phyloP scores from a whole-genome alignment of 2,888 invertebrate species.

The Melipona beecheii region DNA sequence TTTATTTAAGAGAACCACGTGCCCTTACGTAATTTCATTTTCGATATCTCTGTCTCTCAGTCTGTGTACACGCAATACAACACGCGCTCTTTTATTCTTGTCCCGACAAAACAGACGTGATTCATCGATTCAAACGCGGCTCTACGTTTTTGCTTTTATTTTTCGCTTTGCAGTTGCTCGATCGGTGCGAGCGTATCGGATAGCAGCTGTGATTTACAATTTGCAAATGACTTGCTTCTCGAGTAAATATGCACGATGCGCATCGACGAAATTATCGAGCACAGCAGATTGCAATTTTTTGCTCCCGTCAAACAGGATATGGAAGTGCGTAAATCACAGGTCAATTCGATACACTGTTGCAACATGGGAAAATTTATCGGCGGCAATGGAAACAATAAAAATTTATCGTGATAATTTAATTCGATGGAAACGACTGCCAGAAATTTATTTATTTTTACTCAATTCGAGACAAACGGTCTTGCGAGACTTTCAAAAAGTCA shows the following conservation, averaged over 20 bases:
- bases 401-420: too few relatives aligned
- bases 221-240: not conserved
- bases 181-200: not conserved
- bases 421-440: too few relatives aligned
- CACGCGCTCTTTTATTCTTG: constrained; percentile 58
- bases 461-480: not conserved
- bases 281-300: not conserved
- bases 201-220: not conserved
- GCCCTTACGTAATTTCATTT: constrained; percentile 24
- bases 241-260: not conserved
- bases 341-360: not conserved
- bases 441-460: not conserved
- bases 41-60: constrained; percentile 29
- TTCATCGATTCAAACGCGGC: constrained; percentile 45
- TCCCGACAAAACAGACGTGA: constrained; percentile 46
- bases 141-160: constrained; percentile 10
- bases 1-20: too few relatives aligned
- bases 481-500: not conserved
- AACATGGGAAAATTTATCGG: not conserved
- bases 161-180: not conserved
- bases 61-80: constrained; percentile 11
- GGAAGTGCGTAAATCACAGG: not conserved
- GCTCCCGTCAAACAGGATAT: not conserved
- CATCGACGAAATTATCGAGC: not conserved
- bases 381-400: too few relatives aligned